phyloP scores from a whole-genome alignment of 2,888 invertebrate genomes.

The Synanthedon andrenaeformis region DNA sequence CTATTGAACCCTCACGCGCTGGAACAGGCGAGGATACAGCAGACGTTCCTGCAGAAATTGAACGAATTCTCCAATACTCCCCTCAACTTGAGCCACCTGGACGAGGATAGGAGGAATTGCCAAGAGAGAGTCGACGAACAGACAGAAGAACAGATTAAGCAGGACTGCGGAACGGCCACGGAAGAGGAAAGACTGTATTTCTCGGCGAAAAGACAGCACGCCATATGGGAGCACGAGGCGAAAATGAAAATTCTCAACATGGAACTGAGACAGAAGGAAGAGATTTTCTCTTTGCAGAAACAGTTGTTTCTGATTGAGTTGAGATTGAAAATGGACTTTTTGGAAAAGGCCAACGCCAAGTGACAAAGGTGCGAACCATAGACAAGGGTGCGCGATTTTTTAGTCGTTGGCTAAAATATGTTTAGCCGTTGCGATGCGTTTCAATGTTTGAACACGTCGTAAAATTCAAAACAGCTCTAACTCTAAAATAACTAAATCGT shows the following conservation, averaged over 20 bases:
- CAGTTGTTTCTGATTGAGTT: constrained; percentile 62
- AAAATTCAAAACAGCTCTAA: too few species aligned
- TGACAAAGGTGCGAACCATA: constrained; percentile 11
- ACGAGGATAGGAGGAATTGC: constrained; percentile 38
- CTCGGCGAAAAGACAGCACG: constrained; percentile 58
- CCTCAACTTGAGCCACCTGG: constrained; percentile 55
- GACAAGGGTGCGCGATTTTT: neutral
- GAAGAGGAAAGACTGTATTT: constrained; percentile 58
- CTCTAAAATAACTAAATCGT: too few species aligned
- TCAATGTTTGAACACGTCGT: too few species aligned
- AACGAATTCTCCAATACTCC: constrained; percentile 60
- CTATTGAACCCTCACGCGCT: constrained; percentile 47
- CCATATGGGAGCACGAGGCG: constrained; percentile 63
- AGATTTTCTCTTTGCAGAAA: constrained; percentile 62
- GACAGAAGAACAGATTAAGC: constrained; percentile 28
- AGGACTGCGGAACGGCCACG: constrained; percentile 38
- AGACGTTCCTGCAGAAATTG: constrained; percentile 51
- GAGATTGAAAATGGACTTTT: constrained; percentile 63
- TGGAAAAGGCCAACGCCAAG: constrained; percentile 62
- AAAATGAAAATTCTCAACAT: constrained; percentile 65
- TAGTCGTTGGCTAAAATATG: too few species aligned
- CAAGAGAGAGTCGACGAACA: constrained; percentile 28
- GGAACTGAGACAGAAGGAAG: constrained; percentile 61
- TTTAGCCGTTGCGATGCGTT: too few species aligned
- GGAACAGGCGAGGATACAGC: constrained; percentile 54